A percentile compares a stretch with the other conserved stretches of the same genome.
phyloP scores from a whole-genome alignment of 2,888 invertebrate genomes.

The Nymphalis urticae region DNA sequence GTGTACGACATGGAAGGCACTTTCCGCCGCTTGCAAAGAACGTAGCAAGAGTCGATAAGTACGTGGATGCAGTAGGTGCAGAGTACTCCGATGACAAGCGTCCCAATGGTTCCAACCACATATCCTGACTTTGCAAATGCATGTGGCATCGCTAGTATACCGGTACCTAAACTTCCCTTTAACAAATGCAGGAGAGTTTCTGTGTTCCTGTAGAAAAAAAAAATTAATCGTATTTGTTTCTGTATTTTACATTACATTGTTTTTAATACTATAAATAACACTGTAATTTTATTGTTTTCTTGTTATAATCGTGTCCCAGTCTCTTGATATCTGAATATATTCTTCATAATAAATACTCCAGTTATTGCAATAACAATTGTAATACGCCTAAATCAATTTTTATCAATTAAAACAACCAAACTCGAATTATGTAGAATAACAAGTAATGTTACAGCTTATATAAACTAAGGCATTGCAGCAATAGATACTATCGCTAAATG shows the following conservation, averaged over 20 bases:
- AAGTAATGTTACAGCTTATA: conserved; percentile 4
- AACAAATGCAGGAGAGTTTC: conserved; percentile 92
- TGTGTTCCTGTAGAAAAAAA: conserved; percentile 80
- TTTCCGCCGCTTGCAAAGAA: conserved; percentile 81
- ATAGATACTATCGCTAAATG: conserved; percentile 14
- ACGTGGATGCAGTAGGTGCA: conserved; percentile 97
- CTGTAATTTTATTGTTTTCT: background rate
- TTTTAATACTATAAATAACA: too few relatives aligned
- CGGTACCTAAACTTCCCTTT: conserved; percentile 95
- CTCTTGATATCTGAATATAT: background rate
- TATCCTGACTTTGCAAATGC: conserved; percentile 93
- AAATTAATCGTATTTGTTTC: too few relatives aligned
- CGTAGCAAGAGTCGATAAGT: conserved; percentile 86
- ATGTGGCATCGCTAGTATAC: conserved; percentile 94
- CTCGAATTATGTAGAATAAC: conserved; percentile 16
- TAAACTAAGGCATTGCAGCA: conserved; percentile 17
- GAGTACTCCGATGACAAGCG: conserved; percentile 91
- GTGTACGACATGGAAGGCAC: conserved; percentile 89
- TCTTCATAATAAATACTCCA: background rate
- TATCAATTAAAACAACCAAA: background rate
- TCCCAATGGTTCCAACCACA: conserved; percentile 89
- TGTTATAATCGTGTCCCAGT: background rate
- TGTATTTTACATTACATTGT: background rate
- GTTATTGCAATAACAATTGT: conserved; percentile 1
- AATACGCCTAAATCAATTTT: background rate